Evolutionary conservation across 2,797 vertebrate species (phyloP).

Genomic region (Channallabes apus): DNA sequence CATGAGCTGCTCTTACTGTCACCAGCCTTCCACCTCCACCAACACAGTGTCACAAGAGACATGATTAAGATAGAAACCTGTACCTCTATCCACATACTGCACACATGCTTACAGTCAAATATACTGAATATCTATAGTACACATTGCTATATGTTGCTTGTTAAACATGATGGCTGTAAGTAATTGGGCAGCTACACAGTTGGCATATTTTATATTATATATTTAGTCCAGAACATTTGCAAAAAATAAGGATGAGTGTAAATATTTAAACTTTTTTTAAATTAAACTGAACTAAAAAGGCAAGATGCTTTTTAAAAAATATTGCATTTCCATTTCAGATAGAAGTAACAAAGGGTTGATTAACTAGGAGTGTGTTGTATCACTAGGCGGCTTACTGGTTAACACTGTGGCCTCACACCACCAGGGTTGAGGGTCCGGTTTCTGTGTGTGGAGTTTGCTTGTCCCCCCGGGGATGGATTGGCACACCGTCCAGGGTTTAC

Average conservation of each 20-base stretch:
- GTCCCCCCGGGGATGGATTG: too few species aligned
- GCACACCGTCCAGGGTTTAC: too few species aligned
- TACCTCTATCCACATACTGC: constrained; percentile 22
- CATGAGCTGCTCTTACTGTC: constrained; percentile 52
- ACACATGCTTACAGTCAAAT: constrained; percentile 38
- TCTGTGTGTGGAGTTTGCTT: too few species aligned
- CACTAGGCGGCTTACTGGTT: too few species aligned
- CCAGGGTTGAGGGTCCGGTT: too few species aligned
- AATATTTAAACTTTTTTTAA: neutral
- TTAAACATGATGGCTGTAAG: neutral
- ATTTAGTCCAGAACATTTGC: neutral
- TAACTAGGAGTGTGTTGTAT: neutral
- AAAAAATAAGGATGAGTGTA: neutral
- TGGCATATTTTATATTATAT: neutral
- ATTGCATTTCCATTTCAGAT: neutral
- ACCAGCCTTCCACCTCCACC: constrained; percentile 46
- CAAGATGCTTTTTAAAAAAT: neutral
- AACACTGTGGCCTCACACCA: too few species aligned
- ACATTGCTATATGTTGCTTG: neutral
- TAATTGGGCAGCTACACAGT: neutral
- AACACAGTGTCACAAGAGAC: constrained; percentile 44
- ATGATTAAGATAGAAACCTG: constrained; percentile 38
- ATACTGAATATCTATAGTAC: constrained; percentile 22
- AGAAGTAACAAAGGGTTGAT: neutral
- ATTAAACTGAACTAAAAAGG: neutral